A percentile compares a stretch with the other conserved stretches of the same genome.
phyloP scores from a whole-genome alignment of 2,888 invertebrate genomes.

The Nemoura dubitans region DNA sequence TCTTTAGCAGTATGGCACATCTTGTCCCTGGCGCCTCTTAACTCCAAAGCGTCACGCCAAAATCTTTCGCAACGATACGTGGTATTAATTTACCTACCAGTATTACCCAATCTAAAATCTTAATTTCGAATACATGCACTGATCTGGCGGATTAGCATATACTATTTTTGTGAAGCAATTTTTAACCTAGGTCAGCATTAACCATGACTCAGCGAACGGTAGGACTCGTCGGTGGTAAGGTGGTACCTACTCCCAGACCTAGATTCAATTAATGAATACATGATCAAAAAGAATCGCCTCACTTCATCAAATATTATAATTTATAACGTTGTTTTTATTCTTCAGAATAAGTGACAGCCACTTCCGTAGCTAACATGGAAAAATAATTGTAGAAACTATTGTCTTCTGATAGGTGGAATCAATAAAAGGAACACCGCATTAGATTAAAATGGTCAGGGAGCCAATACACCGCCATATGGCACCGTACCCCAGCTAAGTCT shows the following conservation, averaged over 20 bases:
- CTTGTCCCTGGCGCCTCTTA: not conserved
- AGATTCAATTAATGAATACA: not conserved
- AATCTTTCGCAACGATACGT: not conserved
- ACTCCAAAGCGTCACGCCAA: not conserved
- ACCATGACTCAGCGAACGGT: not conserved
- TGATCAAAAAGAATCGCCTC: not conserved
- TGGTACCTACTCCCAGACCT: conserved; percentile 12
- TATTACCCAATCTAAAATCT: not conserved
- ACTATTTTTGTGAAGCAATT: not conserved
- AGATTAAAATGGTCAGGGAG: not conserved
- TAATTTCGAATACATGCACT: not conserved
- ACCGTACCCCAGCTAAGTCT: not conserved
- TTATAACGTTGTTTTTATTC: not conserved
- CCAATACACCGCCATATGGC: not conserved
- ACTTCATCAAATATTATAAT: not conserved
- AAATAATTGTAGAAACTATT: too few relatives aligned
- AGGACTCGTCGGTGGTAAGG: not conserved
- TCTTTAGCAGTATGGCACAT: not conserved
- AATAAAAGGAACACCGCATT: too few relatives aligned
- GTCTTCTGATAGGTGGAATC: too few relatives aligned
- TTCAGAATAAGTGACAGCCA: not conserved
- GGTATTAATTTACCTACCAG: conserved; percentile 12
- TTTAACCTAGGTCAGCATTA: not conserved
- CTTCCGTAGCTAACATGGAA: too few relatives aligned
- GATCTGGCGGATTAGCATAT: not conserved